Base-by-base conservation (phyloP, 2,888 invertebrate species). In the Archips xylosteana region DNA sequence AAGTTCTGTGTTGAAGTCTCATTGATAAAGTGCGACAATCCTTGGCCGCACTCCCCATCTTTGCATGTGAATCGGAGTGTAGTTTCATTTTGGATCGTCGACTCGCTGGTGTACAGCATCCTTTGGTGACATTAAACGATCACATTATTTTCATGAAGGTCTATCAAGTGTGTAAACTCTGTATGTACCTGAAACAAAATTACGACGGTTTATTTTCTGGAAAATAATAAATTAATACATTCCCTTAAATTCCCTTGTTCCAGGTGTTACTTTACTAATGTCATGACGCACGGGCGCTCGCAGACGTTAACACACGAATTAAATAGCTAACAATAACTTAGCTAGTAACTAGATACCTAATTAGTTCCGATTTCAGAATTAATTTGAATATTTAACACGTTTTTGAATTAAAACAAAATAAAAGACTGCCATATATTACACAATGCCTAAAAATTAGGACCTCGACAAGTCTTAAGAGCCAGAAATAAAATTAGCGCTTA, bases 41-140 rank as follows among this genome's bases (percentile, higher is more conserved):
- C 49, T n/a, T 57, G 51, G 12, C 36, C 51, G 34, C 73, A 73
- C 36, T 66, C 70, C n/a, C 13, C 60, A 15, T 74, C 45, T 15
- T 65, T 39, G 61, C 72, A 75, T n/a, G 72, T 23, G n/a, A 12
- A 23, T 59, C 15, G 61, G 10, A 42, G 42, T 62, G 47, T 23
- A 57, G 64, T 71, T 45, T 51, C 71, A 71, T 75, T 71, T 34
- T 62, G 67, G 36, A 59, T 51, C 61, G 71, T 62, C 51, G 64
- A 59, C 34, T 76, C 76, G 73, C 74, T 74, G 54, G 65, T 59
- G 63, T 70, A 32, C 39, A 75, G 68, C 76, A 76, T 76, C 36
- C 62, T 76, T 74, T 49, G 66, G 70, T 54, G 60, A 60, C 75
- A 70, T 75, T 60, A 49, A 45, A 59, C 67, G 34, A 49, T 75